phyloP scores from a whole-genome alignment of 2,797 vertebrate genomes.

The Aselliscus stoliczkanus region DNA sequence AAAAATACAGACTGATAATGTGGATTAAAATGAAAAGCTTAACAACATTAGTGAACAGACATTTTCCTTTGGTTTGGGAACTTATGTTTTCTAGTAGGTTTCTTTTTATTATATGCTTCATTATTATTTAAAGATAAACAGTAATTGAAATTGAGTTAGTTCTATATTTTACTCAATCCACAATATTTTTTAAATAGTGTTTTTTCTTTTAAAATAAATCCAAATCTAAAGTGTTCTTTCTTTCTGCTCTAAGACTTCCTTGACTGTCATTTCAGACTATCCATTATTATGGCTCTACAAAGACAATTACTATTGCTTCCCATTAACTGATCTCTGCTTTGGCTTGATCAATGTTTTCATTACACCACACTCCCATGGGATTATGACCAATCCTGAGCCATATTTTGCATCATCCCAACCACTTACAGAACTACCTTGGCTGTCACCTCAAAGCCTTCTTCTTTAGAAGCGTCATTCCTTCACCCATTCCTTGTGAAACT shows the following conservation, averaged over 20 bases:
- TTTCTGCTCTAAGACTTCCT: neutral
- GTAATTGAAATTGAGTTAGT: neutral
- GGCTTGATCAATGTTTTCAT: neutral
- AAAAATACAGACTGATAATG: neutral
- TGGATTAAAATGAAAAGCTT: neutral
- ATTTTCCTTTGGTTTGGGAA: neutral
- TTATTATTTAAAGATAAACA: neutral
- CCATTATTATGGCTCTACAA: neutral
- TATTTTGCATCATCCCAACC: neutral
- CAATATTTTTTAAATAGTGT: neutral
- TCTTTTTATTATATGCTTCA: neutral
- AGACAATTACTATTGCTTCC: neutral
- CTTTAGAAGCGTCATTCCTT: neutral
- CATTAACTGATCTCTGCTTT: neutral
- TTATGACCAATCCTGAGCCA: neutral
- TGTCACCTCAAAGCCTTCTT: neutral
- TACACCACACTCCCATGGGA: neutral
- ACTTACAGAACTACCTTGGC: neutral
- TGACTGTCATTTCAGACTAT: neutral
- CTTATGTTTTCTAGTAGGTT: neutral
- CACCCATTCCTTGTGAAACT: neutral
- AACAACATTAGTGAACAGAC: neutral
- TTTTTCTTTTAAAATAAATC: neutral
- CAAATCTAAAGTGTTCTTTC: neutral
- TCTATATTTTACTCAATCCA: neutral